These are phyloP conservation scores for Petromus typicus DNA, from an alignment of 2,113 vertebrate species.

Conservation along the genomic window DNA sequence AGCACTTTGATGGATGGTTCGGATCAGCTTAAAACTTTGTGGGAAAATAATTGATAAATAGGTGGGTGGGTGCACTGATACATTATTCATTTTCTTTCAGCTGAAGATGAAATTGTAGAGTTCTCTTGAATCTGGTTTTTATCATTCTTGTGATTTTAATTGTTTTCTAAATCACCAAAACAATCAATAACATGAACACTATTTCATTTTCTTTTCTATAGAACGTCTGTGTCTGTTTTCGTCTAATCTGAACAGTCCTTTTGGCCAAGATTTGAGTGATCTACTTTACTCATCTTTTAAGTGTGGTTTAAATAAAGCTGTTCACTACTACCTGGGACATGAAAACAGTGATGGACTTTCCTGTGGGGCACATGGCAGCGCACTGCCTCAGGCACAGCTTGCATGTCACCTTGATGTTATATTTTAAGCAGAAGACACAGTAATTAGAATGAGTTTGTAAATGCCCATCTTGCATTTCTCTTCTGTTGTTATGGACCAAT, in stretches of 20 bases:
- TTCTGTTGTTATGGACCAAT: slow-evolving; percentile 34
- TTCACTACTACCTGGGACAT: not conserved
- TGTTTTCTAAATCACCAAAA: not conserved
- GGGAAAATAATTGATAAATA: not conserved
- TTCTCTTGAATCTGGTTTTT: not conserved
- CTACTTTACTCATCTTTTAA: not conserved
- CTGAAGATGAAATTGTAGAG: not conserved
- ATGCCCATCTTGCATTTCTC: slow-evolving; percentile 45
- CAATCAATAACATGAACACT: not conserved
- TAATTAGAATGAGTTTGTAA: slow-evolving; percentile 58
- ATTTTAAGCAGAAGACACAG: slow-evolving; percentile 56
- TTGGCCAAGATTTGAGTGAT: not conserved
- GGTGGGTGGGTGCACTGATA: not conserved
- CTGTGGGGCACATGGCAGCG: not conserved
- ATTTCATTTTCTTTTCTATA: not conserved
- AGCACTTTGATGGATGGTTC: not conserved
- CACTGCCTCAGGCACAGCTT: slow-evolving; percentile 19
- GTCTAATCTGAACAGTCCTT: not conserved
- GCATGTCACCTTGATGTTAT: not conserved
- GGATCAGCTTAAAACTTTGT: too few relatives aligned
- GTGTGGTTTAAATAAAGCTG: not conserved
- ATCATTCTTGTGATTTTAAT: not conserved
- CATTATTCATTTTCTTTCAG: not conserved
- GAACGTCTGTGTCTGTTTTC: not conserved
- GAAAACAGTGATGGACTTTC: not conserved